phyloP scores from a whole-genome alignment of 2,797 vertebrate genomes.

The Caiman crocodilus region DNA sequence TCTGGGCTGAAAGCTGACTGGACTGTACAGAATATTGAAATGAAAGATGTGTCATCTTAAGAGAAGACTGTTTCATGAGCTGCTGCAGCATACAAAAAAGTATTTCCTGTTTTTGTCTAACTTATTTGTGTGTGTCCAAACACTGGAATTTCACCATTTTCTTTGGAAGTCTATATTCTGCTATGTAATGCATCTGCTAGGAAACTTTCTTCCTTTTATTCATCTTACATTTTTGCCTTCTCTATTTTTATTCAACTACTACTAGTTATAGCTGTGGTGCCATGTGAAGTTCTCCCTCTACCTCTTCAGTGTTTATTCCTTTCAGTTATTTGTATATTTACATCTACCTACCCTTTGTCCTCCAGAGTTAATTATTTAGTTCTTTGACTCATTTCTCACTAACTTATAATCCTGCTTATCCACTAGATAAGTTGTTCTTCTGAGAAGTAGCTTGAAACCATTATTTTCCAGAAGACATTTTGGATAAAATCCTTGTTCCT shows the following conservation, averaged over 20 bases:
- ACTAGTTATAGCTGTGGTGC: neutral
- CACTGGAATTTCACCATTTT: neutral
- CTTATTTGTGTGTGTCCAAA: neutral
- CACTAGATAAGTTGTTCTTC: neutral
- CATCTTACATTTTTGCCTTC: neutral
- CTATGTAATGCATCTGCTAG: neutral
- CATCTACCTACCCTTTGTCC: neutral
- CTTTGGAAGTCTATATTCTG: neutral
- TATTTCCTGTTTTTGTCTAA: neutral
- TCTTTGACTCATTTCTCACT: neutral
- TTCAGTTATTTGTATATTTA: neutral
- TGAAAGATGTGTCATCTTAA: neutral
- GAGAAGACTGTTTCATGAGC: neutral
- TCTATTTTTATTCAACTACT: neutral
- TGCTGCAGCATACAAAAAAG: neutral
- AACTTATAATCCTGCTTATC: neutral
- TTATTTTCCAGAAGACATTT: neutral
- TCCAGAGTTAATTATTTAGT: neutral
- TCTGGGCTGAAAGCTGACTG: too few relatives aligned
- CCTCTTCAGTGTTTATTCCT: neutral
- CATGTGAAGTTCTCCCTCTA: neutral
- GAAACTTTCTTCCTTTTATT: neutral
- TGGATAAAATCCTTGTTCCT: neutral
- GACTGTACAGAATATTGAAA: neutral
- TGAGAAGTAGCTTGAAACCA: neutral